Base-by-base conservation (phyloP, 2,113 vertebrate species). In the Syrrhaptes paradoxus region DNA sequence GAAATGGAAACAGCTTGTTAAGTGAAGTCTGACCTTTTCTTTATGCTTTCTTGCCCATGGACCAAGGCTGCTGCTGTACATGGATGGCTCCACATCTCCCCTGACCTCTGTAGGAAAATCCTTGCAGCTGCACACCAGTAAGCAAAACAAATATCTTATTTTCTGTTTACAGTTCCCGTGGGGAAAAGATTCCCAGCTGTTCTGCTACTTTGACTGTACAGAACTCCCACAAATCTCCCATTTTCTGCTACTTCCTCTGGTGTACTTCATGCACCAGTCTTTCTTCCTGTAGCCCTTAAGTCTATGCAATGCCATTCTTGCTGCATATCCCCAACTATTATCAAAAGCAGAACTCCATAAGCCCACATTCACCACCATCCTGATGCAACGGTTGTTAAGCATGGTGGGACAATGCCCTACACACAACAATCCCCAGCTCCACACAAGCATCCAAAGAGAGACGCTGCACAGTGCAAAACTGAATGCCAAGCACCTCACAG, bases 281-380 rank as follows among this genome's bases (percentile, higher is more conserved):
- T 41, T 57, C 81, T 55, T 83, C 26, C 54, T 17, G 6, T 13
- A 66, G 11, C 36, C 36, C 24, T 81, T 7, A 57, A 57, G 15
- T 14, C 55, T 71, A 75, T 1, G 3, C 41, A 62, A 79, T 4
- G 1, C n/a, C 63, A 63, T 45, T 59, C 31, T 77, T 80, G n/a
- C 32, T 66, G 58, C 15, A 17, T 5, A 38, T 70, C 32, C 19
- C 59, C 34, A 63, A 21, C 32, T n/a, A 55, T 5, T 21, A 55
- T 9, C 45, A 70, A 73, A 71, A 67, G 52, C 31, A 79, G 57
- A 79, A 62, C 10, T 15, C 71, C 2, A 0, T 25, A 83, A 91
- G 68, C 13, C 26, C 54, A 9, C 0, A 0, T 43, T 73, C 38
- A 46, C 38, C 46, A 54, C 7, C n/a, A 52, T 0, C 0, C 48